phyloP scores from a whole-genome alignment of 2,888 invertebrate genomes.

The Dryobota labecula region DNA sequence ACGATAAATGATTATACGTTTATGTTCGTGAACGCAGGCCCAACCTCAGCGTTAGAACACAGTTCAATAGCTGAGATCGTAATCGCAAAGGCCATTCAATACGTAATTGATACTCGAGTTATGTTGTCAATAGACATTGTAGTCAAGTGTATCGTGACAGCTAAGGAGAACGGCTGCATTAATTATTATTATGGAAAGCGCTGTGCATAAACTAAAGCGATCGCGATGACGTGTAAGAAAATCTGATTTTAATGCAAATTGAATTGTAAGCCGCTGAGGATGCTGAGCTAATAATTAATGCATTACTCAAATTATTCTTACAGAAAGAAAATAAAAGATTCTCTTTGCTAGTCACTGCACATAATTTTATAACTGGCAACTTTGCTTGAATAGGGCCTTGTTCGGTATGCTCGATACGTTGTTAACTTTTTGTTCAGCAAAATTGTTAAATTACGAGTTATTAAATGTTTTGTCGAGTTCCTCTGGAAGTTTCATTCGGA shows the following conservation, averaged over 20 bases:
- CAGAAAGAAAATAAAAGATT: constrained; percentile 52
- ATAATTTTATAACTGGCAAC: constrained; percentile 53
- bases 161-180: constrained; percentile 62
- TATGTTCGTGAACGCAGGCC: constrained; percentile 52
- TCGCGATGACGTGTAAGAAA: constrained; percentile 51
- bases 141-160: constrained; percentile 68
- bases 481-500: constrained; percentile 69
- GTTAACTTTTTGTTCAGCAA: constrained; percentile 35
- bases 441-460: constrained; percentile 47
- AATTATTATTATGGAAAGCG: constrained; percentile 63
- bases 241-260: constrained; percentile 62
- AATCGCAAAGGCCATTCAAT: constrained; percentile 73
- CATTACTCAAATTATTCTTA: constrained; percentile 50
- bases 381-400: constrained; percentile 47
- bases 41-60: constrained; percentile 65
- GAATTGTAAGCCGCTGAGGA: constrained; percentile 54
- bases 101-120: constrained; percentile 72
- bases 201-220: constrained; percentile 47
- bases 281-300: constrained; percentile 55
- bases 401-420: constrained; percentile 24
- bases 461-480: constrained; percentile 61
- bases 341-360: constrained; percentile 43
- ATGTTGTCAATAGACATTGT: constrained; percentile 72
- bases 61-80: constrained; percentile 72
- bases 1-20: constrained; percentile 52